phyloP scores from a whole-genome alignment of 2,888 invertebrate genomes.

The Heteromyza rotundicornis region DNA sequence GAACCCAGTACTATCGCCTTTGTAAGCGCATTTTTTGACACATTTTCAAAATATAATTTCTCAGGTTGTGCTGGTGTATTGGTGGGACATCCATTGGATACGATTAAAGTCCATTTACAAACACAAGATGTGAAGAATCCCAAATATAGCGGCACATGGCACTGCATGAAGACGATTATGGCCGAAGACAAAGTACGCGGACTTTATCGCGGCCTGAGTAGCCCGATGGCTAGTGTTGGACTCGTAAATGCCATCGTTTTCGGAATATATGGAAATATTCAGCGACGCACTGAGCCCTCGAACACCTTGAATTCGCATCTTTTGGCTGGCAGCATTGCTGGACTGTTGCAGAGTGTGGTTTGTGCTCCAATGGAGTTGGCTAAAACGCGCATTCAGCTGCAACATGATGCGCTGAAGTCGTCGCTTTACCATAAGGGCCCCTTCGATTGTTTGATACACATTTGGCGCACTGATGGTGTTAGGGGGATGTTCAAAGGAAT shows the following conservation, averaged over 20 bases:
- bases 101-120: slow-evolving; percentile 88
- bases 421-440: no score
- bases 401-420: no score
- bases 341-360: slow-evolving; percentile 82
- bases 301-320: slow-evolving; percentile 72
- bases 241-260: slow-evolving; percentile 92
- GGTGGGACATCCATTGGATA: slow-evolving; percentile 92
- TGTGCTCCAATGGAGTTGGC: slow-evolving; percentile 90
- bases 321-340: slow-evolving; percentile 80
- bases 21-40: no score
- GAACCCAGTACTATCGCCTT: not conserved
- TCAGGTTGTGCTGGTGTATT: slow-evolving; percentile 90
- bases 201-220: slow-evolving; percentile 87
- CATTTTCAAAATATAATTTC: no score
- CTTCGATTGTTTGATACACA: slow-evolving; percentile 70
- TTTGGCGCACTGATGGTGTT: slow-evolving; percentile 70
- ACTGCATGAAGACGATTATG: slow-evolving; percentile 78
- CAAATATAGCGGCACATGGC: slow-evolving; percentile 69
- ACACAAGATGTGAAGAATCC: slow-evolving; percentile 72
- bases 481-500: slow-evolving; percentile 78
- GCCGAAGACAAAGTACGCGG: slow-evolving; percentile 78
- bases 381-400: slow-evolving; percentile 86
- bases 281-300: slow-evolving; percentile 70
- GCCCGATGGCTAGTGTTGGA: slow-evolving; percentile 89
- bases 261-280: slow-evolving; percentile 89